A percentile compares a stretch with the other conserved stretches of the same genome.
Conservation (phyloP, 2,888 invertebrate genomes). For the Drosophila helvetica region DNA sequence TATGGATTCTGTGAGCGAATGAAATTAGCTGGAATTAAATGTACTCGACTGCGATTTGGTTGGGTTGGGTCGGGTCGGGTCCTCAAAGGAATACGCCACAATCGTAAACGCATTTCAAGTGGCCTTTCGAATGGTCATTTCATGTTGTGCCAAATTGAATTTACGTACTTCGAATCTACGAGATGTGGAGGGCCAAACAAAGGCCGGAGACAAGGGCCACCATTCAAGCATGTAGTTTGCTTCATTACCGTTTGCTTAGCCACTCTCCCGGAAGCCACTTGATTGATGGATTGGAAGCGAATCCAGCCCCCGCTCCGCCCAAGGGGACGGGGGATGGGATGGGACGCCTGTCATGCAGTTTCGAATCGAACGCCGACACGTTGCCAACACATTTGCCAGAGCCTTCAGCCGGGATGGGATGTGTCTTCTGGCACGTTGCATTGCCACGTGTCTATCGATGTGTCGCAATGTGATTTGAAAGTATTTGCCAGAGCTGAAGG, state of each 20-base stretch:
- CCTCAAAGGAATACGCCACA: neutral
- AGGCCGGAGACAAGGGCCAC: too few relatives aligned
- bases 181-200: too few relatives aligned
- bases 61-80: neutral
- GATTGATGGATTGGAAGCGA: slow-evolving; percentile 39
- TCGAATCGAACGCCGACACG: slow-evolving; percentile 39
- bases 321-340: too few relatives aligned
- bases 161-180: too few relatives aligned
- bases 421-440: slow-evolving; percentile 39
- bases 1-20: too few relatives aligned
- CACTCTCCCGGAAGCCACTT: slow-evolving; percentile 16
- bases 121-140: neutral
- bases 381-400: slow-evolving; percentile 52
- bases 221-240: neutral
- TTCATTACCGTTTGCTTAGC: slow-evolving; percentile 32
- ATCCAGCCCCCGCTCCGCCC: neutral
- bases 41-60: neutral
- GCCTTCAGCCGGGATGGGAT: slow-evolving; percentile 4
- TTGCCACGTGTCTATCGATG: slow-evolving; percentile 63
- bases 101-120: neutral
- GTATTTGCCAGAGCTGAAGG: slow-evolving; percentile 45
- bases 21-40: neutral
- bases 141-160: too few relatives aligned
- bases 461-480: slow-evolving; percentile 56
- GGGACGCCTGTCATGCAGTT: slow-evolving; percentile 19